Evolutionary conservation across 2,113 vertebrate species (phyloP).

Genomic region (Dasyprocta punctata): DNA sequence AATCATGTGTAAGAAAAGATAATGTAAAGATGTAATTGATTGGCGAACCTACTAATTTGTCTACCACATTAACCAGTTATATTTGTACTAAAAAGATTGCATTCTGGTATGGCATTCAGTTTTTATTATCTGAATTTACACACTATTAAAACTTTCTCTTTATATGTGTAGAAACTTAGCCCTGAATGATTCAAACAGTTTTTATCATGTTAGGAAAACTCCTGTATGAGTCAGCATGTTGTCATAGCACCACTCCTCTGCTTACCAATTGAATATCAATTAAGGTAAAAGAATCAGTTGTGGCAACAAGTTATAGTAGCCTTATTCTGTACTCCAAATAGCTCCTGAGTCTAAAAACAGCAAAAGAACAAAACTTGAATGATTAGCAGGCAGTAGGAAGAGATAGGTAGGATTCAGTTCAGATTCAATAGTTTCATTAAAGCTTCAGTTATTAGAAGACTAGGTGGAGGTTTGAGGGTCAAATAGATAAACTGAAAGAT

Average conservation of each 20-base stretch:
- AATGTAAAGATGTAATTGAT: neutral
- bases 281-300: neutral
- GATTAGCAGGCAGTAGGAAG: neutral
- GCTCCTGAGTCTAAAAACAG: neutral
- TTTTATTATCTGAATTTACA: neutral
- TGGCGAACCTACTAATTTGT: rapidly evolving
- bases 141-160: neutral
- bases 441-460: neutral
- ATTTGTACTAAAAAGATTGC: neutral
- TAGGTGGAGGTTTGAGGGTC: neutral
- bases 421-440: neutral
- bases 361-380: neutral
- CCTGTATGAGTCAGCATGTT: neutral
- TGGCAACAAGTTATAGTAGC: neutral
- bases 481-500: neutral
- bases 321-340: neutral
- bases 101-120: neutral
- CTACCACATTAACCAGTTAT: neutral
- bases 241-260: neutral
- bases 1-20: neutral
- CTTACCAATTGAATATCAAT: neutral
- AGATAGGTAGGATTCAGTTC: neutral
- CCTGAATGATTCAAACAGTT: neutral
- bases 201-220: neutral
- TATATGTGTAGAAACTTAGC: neutral